Base-by-base conservation (phyloP, 2,113 vertebrate genomes). In the Equus przewalskii region DNA sequence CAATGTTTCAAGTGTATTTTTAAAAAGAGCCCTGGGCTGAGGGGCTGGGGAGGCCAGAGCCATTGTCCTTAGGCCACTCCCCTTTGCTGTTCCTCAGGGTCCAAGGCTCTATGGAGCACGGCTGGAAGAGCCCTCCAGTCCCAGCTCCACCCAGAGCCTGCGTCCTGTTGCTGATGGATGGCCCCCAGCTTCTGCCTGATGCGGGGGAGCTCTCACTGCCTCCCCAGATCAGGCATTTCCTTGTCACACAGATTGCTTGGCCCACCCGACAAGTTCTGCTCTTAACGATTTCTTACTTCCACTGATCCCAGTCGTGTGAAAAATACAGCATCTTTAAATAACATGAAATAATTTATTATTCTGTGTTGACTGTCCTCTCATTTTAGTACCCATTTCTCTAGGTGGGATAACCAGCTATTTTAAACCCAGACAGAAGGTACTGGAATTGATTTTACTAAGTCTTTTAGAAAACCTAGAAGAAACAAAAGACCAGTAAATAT, bases 291-390 rank as follows among this genome's bases (percentile, higher is more conserved):
- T 94, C 11, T 82, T 90, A 85, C 46, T 91, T 93, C 44, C 33
- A 15, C 58, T 41, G 18, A 83, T 56, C 16, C 36, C 28, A 69
- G 5, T 78, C 26, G 18, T 64, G 67, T 91, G 49, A 86, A 89
- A 88, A 89, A 85, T 24, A 64, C 16, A 91, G 30, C 36, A 49
- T 44, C 18, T 89, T 92, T 46, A 91, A 93, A 96, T 73, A n/a
- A 94, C 95, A 44, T 72, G 91, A 84, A 91, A 62, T 92, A 72
- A 89, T 30, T 9, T n/a, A 33, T 30, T 90, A 64, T 96, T 78
- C n/a, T 75, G 9, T 87, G 28, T 54, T 90, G 60, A 78, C 18
- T 72, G 1, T 65, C 12, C 41, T 67, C 65, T 83, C 51, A 65
- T 81, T 92, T 86, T 30, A 97, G 33, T 90, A 36, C 60, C 88